phyloP scores from a whole-genome alignment of 2,888 invertebrate genomes.

The Microplitis deprimator region DNA sequence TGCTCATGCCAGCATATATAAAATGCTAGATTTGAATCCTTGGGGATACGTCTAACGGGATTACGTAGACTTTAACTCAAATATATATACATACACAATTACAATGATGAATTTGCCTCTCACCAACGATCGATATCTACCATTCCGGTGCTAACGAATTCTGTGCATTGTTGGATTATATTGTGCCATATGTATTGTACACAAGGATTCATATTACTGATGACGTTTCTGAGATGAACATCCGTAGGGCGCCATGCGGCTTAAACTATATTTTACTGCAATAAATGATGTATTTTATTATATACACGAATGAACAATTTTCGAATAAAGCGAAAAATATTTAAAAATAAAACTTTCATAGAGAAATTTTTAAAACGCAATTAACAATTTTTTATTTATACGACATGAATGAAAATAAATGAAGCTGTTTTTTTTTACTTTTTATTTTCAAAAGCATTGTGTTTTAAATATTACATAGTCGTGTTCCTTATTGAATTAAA shows the following conservation, averaged over 20 bases:
- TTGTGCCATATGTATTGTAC: slow-evolving; percentile 14
- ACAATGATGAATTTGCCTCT: not conserved
- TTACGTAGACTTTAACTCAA: slow-evolving; percentile 46
- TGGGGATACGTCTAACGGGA: slow-evolving; percentile 51
- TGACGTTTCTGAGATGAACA: not conserved
- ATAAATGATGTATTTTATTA: not conserved
- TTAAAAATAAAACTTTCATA: not conserved
- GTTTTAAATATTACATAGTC: too few relatives aligned
- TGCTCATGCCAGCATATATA: slow-evolving; percentile 21
- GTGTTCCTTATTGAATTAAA: too few relatives aligned
- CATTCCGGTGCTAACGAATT: slow-evolving; percentile 22
- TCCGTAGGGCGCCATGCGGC: not conserved
- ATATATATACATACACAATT: not conserved
- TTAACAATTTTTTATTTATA: too few relatives aligned
- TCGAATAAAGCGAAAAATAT: not conserved
- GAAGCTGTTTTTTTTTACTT: too few relatives aligned
- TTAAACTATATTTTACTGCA: slow-evolving; percentile 10
- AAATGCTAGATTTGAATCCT: slow-evolving; percentile 39
- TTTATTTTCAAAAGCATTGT: too few relatives aligned
- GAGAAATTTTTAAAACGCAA: too few relatives aligned
- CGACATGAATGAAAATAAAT: too few relatives aligned
- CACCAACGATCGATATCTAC: slow-evolving; percentile 19
- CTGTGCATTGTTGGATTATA: slow-evolving; percentile 13
- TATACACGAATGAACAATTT: not conserved
- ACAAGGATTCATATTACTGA: not conserved